Evolutionary conservation across 1,140 invertebrate genomes (phyloP).

Genomic region (Archegozetes longisetosus): DNA sequence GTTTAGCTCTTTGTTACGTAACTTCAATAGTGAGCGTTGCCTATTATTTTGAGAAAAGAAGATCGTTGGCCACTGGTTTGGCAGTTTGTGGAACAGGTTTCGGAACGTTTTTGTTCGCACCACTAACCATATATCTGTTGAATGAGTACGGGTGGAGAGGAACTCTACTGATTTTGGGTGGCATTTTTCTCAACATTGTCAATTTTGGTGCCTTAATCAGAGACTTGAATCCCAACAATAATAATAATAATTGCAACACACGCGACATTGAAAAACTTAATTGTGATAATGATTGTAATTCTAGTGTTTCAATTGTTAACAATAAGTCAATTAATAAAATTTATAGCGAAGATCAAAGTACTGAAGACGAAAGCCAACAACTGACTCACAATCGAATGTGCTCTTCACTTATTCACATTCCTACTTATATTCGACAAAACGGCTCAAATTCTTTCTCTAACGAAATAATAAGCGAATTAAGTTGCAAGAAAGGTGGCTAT

Average conservation of each 20-base stretch:
- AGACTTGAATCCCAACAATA: constrained; percentile 41
- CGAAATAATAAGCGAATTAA: constrained; percentile 20
- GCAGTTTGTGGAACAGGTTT: constrained; percentile 67
- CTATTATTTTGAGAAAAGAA: constrained; percentile 82
- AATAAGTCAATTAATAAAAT: not conserved
- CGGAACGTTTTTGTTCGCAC: constrained; percentile 80
- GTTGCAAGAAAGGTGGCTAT: constrained; percentile 21
- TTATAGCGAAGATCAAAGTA: not conserved
- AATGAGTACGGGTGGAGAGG: constrained; percentile 68
- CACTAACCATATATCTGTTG: constrained; percentile 56
- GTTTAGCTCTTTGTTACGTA: constrained; percentile 41
- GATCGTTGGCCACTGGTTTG: constrained; percentile 80
- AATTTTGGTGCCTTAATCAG: constrained; percentile 71
- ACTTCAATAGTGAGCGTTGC: constrained; percentile 83
- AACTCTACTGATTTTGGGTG: constrained; percentile 62
- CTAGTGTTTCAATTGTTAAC: not conserved
- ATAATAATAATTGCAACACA: constrained; percentile 4
- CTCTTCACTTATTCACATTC: constrained; percentile 58
- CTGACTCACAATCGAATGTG: constrained; percentile 27
- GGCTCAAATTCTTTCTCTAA: constrained; percentile 32
- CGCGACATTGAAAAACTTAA: not conserved
- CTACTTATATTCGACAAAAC: constrained; percentile 45
- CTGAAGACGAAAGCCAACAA: not conserved
- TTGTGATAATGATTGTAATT: not conserved
- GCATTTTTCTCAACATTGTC: constrained; percentile 66